A percentile compares a stretch with the other conserved stretches of the same genome.
phyloP scores from a whole-genome alignment of 2,888 invertebrate species.

The Cyclophora punctaria region DNA sequence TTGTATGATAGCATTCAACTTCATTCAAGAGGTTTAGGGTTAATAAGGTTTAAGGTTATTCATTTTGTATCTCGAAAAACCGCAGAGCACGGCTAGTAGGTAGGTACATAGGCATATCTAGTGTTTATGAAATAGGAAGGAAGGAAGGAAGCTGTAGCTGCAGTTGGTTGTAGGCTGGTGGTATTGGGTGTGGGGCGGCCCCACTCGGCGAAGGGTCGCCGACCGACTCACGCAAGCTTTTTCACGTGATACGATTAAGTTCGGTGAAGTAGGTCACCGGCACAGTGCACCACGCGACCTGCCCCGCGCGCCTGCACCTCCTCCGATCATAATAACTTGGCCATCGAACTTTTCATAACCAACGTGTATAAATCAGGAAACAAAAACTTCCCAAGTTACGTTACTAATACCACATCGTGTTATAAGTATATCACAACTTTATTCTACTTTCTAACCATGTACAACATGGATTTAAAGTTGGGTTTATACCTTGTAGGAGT shows the following conservation, averaged over 20 bases:
- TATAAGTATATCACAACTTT: too few relatives aligned
- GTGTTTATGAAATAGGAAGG: background rate
- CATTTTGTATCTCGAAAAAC: too few relatives aligned
- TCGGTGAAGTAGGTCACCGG: slow-evolving; percentile 54
- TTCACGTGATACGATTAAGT: slow-evolving; percentile 59
- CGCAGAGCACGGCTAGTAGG: background rate
- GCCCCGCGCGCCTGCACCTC: slow-evolving; percentile 19
- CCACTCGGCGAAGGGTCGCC: slow-evolving; percentile 26
- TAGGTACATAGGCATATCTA: background rate
- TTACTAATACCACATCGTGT: too few relatives aligned
- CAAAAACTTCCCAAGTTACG: too few relatives aligned
- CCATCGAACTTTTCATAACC: too few relatives aligned
- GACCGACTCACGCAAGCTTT: slow-evolving; percentile 57
- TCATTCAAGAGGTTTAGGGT: too few relatives aligned
- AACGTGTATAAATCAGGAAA: too few relatives aligned
- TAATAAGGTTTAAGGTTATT: too few relatives aligned
- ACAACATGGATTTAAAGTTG: too few relatives aligned
- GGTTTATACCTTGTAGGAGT: too few relatives aligned
- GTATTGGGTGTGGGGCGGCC: slow-evolving; percentile 18
- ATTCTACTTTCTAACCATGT: too few relatives aligned
- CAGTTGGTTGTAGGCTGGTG: background rate
- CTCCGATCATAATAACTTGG: background rate
- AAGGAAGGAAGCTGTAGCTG: background rate
- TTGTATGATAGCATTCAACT: too few relatives aligned
- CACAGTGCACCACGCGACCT: slow-evolving; percentile 36